Conservation (phyloP, 1,140 invertebrate species). For the Sinella curviseta region DNA sequence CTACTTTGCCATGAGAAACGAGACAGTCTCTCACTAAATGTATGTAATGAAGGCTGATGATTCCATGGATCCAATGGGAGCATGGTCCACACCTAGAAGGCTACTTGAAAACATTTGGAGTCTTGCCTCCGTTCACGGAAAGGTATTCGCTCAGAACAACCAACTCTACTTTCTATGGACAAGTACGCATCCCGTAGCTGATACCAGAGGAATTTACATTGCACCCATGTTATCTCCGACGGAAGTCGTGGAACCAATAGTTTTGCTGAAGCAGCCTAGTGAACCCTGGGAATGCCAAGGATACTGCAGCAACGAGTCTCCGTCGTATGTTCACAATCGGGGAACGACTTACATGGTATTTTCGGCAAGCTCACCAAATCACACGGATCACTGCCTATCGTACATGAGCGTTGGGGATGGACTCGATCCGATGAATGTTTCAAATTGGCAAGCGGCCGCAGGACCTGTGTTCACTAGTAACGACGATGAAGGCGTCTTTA, state of each 20-base stretch:
- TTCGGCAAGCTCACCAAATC: constrained; percentile 11
- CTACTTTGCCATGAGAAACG: constrained; percentile 39
- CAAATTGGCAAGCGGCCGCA: constrained; percentile 1
- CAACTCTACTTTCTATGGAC: constrained; percentile 26
- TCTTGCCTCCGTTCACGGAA: constrained; percentile 36
- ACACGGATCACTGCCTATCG: constrained; percentile 12
- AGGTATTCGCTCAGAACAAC: neutral
- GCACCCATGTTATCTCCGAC: constrained; percentile 34
- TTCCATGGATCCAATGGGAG: constrained; percentile 32
- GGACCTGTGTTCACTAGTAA: constrained; percentile 25
- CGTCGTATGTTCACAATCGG: constrained; percentile 15
- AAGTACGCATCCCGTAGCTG: neutral
- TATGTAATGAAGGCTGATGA: constrained; percentile 39
- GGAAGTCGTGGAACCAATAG: constrained; percentile 6
- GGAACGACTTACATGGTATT: constrained; percentile 16
- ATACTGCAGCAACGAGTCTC: constrained; percentile 18
- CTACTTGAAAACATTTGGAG: too few relatives aligned
- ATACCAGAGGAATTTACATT: constrained; percentile 40
- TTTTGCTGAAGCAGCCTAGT: constrained; percentile 26
- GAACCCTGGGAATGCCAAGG: constrained; percentile 33
- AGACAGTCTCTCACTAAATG: constrained; percentile 32
- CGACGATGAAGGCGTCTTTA: constrained; percentile 23
- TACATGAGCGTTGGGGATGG: constrained; percentile 22
- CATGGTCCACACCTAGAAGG: constrained; percentile 26
- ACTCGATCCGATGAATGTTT: neutral